Base-by-base conservation (phyloP, 2,797 vertebrate genomes). In the Dryobates pubescens region DNA sequence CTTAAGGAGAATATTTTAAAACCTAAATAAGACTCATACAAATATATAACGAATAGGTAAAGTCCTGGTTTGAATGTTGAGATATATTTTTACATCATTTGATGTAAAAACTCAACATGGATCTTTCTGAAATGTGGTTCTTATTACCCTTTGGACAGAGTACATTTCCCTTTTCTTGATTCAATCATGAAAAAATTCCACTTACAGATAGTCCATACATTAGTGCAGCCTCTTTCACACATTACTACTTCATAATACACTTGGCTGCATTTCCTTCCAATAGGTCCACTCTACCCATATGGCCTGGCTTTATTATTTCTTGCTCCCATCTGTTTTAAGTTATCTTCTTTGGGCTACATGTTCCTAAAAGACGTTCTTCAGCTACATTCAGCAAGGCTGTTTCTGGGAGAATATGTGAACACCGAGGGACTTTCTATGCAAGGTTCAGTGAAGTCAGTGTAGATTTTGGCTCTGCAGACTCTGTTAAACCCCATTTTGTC, bases 141-240 rank as follows among this genome's bases (percentile, higher is more conserved):
- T 89, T 75, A 82, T 96, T 95, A 96, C 72, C 32, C 36, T 94
- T 93, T 94, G 95, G 87, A 94, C 53, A 47, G 64, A 68, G 38
- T 62, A 82, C 68, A 74, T 92, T 95, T 96, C 92, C 90, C 95
- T 91, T 92, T 83, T 71, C 92, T 93, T 94, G 89, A 95, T 94
- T 94, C 64, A 94, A 15, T 94, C 85, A 83, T 47, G 73, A 93
- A 95, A 93, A 92, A 51, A 91, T 92, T 84, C 89, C 76, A 75
- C 89, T 90, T 79, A 76, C 56, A 81, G 86, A 94, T 86, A 94
- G 82, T 73, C 89, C 79, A 70, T 89, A 58, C 87, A 81, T 90
- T 70, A 92, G 36, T 54, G 74, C 79, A 92, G 71, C 43, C 87
- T 91, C 90, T 93, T 96, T 95, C 90, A 88, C 95, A 94, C 92